phyloP scores from a whole-genome alignment of 2,113 vertebrate genomes.

The Micronycteris hirsuta region DNA sequence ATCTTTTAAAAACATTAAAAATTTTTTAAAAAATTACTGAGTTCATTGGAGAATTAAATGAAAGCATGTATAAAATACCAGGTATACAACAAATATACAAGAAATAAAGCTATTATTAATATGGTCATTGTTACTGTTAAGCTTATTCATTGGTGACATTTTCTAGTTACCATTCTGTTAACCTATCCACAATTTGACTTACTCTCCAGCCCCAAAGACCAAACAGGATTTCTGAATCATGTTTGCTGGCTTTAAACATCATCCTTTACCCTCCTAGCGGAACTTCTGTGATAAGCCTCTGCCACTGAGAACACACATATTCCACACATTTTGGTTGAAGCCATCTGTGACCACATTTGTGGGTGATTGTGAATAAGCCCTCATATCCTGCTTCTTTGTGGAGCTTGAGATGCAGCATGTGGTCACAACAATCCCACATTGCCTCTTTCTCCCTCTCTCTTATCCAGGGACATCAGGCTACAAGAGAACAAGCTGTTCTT shows the following conservation, averaged over 20 bases:
- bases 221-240: neutral
- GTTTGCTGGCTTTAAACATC: slow-evolving; percentile 5
- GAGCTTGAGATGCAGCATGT: slow-evolving; percentile 42
- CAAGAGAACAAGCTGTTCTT: slow-evolving; percentile 66
- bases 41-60: slow-evolving; percentile 49
- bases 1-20: too few species aligned
- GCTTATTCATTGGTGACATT: slow-evolving; percentile 44
- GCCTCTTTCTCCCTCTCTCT: slow-evolving; percentile 38
- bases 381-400: slow-evolving; percentile 23
- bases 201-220: neutral
- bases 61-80: slow-evolving; percentile 30
- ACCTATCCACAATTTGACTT: slow-evolving; percentile 17
- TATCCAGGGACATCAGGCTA: slow-evolving; percentile 68
- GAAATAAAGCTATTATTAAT: slow-evolving; percentile 51
- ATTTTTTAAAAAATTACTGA: neutral
- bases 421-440: slow-evolving; percentile 58
- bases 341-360: slow-evolving; percentile 13
- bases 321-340: slow-evolving; percentile 26
- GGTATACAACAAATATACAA: slow-evolving; percentile 30
- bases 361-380: slow-evolving; percentile 31
- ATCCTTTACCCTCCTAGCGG: slow-evolving; percentile 2
- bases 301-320: neutral
- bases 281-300: slow-evolving; percentile 2
- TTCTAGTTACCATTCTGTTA: slow-evolving; percentile 59
- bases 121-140: slow-evolving; percentile 13